Percentiles rank a stretch among this genome's conserved stretches.
These are phyloP conservation scores for Mormoops blainvillei DNA, from an alignment of 2,113 vertebrate species.

Conservation along the genomic window DNA sequence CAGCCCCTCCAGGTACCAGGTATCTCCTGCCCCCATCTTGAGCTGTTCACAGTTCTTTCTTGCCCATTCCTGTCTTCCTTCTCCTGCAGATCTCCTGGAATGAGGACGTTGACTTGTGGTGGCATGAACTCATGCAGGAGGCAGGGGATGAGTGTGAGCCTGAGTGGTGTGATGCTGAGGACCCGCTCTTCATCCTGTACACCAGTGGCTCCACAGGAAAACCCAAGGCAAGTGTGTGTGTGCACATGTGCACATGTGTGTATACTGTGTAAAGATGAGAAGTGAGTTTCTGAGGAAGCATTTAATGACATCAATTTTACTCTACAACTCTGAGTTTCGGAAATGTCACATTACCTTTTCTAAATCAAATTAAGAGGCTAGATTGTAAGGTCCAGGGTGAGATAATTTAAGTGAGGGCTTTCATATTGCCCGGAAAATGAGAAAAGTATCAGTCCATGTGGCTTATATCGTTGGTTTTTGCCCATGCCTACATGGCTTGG, in stretches of 20 bases:
- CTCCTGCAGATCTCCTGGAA: conserved; percentile 89
- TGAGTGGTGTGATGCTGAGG: conserved; percentile 94
- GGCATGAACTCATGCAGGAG: conserved; percentile 87
- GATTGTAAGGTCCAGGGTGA: neutral
- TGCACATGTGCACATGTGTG: neutral
- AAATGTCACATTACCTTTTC: neutral
- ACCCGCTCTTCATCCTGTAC: conserved; percentile 96
- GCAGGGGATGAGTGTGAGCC: conserved; percentile 91
- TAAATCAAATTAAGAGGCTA: conserved; percentile 30
- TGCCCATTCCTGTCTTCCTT: neutral
- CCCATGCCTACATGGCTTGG: neutral
- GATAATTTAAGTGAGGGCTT: neutral
- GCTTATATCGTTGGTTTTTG: neutral
- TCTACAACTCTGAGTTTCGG: neutral
- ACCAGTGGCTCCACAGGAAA: conserved; percentile 98
- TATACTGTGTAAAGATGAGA: neutral
- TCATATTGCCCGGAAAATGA: neutral
- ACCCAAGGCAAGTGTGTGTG: conserved; percentile 86
- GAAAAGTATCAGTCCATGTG: neutral
- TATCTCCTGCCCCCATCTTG: neutral
- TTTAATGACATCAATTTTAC: neutral
- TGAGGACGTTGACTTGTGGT: conserved; percentile 88
- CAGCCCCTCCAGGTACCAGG: neutral
- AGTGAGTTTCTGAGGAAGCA: neutral
- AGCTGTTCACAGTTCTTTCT: conserved; percentile 13